Percentiles rank a stretch among this genome's conserved stretches.
These are phyloP conservation scores for Malachius bipustulatus DNA, from an alignment of 2,888 invertebrate species.

Conservation along the genomic window DNA sequence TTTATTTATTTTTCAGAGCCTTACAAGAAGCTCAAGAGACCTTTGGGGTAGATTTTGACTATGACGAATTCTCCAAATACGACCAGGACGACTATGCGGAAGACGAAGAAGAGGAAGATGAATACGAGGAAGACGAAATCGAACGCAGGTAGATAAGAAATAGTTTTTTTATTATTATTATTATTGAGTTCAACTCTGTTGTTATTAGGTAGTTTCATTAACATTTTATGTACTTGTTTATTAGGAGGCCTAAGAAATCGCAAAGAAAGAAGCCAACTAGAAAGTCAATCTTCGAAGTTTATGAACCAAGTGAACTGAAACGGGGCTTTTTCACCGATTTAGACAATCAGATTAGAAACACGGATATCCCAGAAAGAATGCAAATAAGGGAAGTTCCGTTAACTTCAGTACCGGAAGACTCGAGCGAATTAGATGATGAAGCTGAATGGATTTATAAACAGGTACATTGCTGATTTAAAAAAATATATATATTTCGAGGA, in stretches of 20 bases:
- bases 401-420: constrained; percentile 67
- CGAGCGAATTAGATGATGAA: constrained; percentile 83
- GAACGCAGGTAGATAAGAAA: constrained; percentile 21
- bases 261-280: constrained; percentile 64
- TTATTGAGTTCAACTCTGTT: no score
- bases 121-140: constrained; percentile 66
- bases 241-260: constrained; percentile 58
- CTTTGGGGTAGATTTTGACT: constrained; percentile 98
- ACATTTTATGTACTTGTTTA: constrained; percentile 17
- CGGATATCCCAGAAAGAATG: constrained; percentile 86
- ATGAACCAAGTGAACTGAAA: constrained; percentile 95
- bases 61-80: constrained; percentile 79
- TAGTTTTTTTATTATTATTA: no score
- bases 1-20: constrained; percentile 43
- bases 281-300: constrained; percentile 86
- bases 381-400: constrained; percentile 82
- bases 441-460: constrained; percentile 96
- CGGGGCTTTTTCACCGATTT: constrained; percentile 90
- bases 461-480: constrained; percentile 11
- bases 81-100: constrained; percentile 79
- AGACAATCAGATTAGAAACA: constrained; percentile 81
- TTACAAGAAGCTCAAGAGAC: constrained; percentile 98
- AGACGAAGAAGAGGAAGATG: constrained; percentile 70
- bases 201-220: no score
- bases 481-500: neutral